These are phyloP conservation scores for Australoheros scitulus DNA, from an alignment of 2,113 vertebrate species.

Conservation along the genomic window DNA sequence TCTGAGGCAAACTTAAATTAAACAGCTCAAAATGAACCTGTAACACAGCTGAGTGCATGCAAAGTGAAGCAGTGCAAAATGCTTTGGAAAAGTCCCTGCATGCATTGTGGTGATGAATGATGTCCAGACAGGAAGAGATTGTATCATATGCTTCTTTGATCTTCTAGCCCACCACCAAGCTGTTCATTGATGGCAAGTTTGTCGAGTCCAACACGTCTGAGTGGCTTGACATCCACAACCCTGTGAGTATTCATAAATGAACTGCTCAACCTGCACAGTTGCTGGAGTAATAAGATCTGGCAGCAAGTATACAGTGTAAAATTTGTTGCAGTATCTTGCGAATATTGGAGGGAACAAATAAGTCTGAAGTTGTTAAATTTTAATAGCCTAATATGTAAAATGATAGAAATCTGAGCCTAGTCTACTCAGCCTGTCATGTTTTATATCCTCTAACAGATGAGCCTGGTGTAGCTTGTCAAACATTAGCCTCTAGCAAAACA, in stretches of 20 bases:
- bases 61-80: background rate
- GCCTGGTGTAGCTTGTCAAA: background rate
- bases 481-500: constrained; percentile 7
- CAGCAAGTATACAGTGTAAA: background rate
- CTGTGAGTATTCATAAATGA: constrained; percentile 83
- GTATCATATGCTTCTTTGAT: constrained; percentile 46
- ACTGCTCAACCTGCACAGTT: constrained; percentile 4
- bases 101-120: background rate
- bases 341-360: background rate
- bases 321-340: background rate
- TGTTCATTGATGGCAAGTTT: constrained; percentile 98
- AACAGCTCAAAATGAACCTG: background rate
- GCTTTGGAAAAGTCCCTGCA: background rate
- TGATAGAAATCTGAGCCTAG: background rate
- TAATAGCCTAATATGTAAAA: constrained; percentile 2
- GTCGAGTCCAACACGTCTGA: constrained; percentile 92
- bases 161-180: constrained; percentile 90
- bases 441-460: background rate
- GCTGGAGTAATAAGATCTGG: constrained; percentile 8
- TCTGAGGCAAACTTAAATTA: background rate
- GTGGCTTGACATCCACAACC: constrained; percentile 96
- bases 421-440: background rate
- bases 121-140: background rate
- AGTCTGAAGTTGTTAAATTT: constrained; percentile 3
- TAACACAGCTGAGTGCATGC: background rate